Evolutionary conservation across 2,797 vertebrate genomes (phyloP), one percentile per base, ranked within the genome.

Genomic region (Amphiprion clarkii): DNA sequence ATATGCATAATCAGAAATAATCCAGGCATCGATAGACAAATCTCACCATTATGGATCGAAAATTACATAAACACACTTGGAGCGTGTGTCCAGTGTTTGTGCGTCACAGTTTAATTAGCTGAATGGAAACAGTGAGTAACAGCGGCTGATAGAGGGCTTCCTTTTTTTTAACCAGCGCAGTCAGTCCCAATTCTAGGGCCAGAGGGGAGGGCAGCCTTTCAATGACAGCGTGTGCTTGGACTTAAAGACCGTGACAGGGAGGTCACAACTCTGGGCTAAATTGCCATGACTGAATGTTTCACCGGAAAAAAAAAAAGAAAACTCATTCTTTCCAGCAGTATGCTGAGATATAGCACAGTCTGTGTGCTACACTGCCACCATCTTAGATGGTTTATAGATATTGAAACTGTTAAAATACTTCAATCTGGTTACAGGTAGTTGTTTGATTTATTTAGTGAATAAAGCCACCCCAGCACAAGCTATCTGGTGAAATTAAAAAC

Each of bases 111-210:
- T 83, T 77, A 75, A 77, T 79, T 63, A 73, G 59, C 53, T 67
- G 71, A 76, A 86, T 82, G 80, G 85, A 74, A 88, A 82, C 62
- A 72, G 11, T 66, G 79, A 86, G 74, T 53, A 54, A 62, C 58
- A 55, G 31, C 31, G 44, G 54, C 11, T 46, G 64, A 66, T 52
- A 36, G 9, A 49, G 56, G 64, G 14, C 31, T 61, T 78, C 33
- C 23, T 23, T 67, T 67, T 70, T 33, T 33, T 33, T 33, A 8
- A 6, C 21, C 52, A 52, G 48, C 23, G 27, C 39, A 46, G 40
- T 17, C 68, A 40, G 44, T 51, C 27, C 59, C 55, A n/a, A 40
- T 14, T 62, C 67, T 10, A 40, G 19, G n/a, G 62, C 17, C 65
- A 48, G 33, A 11, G 16, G 27, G 57, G 29, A n/a, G 69, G 23